Evolutionary conservation across 2,888 invertebrate genomes (phyloP), one percentile per base, ranked within the genome.

Genomic region (Cistogaster globosa): DNA sequence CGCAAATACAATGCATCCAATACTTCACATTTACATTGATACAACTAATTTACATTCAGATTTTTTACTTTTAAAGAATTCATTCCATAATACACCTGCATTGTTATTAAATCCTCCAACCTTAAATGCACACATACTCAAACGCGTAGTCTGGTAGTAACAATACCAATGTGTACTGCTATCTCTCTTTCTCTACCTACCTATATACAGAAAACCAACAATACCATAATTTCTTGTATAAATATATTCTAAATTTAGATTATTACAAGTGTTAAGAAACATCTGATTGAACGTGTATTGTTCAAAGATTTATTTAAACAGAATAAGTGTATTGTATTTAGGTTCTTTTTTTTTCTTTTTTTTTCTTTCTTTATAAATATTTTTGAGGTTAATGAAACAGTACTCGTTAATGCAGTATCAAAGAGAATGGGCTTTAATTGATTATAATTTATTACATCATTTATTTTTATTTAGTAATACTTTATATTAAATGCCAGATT

Each of bases 381-480:
- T 58, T 9, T 65, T 76, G 58, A 71, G 82, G 32, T 76, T 77
- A 76, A 82, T 76, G 76, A 68, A 77, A 78, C 55, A 78, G 42
- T 42, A 42, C 42, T 42, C 42, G 42, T 62, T 55, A 58, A 67
- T 20, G 57, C 65, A 65, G 57, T 77, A 77, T 58, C 58, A 12
- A 22, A 53, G n/a, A 65, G 65, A 67, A 65, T 26, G 48, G 32
- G 11, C 36, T 36, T 68, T 55, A 72, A 57, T 62, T 75, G 53
- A 75, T 83, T 67, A 83, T 74, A 74, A 78, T 77, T 83, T 78
- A 83, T 78, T 83, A 78, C 71, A 78, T 82, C 75, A 82, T 82
- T 69, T 82, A 53, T 36, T 78, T 69, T 69, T 55, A 62, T 26
- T 26, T 69, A 32, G 45, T n/a, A 69, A 69, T 69, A 14, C 18